These are phyloP conservation scores for Hydropotes inermis DNA, from an alignment of 2,113 vertebrate species.

Conservation along the genomic window DNA sequence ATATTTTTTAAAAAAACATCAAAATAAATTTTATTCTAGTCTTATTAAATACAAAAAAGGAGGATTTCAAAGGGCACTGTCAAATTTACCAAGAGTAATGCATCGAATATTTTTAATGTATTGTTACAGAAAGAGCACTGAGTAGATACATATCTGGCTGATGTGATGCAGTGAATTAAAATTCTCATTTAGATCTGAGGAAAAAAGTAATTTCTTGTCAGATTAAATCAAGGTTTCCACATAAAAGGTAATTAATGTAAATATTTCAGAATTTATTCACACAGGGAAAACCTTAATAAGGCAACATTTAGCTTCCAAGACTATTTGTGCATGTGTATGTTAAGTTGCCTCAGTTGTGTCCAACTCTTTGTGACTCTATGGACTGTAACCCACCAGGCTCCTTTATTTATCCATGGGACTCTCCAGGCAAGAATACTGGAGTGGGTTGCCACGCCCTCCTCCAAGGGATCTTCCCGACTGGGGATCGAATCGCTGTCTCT, in stretches of 20 bases:
- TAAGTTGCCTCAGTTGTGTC: background rate
- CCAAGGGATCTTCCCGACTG: background rate
- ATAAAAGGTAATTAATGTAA: background rate
- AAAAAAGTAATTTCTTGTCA: background rate
- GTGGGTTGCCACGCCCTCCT: background rate
- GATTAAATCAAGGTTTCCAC: background rate
- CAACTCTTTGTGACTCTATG: background rate
- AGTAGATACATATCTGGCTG: background rate
- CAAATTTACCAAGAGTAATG: background rate
- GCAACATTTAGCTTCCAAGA: background rate
- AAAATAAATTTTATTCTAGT: background rate
- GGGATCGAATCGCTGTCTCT: accelerated
- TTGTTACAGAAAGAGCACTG: background rate
- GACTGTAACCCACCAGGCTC: background rate
- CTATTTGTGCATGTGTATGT: background rate
- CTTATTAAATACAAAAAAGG: background rate
- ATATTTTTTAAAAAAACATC: background rate
- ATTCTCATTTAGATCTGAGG: background rate
- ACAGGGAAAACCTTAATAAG: background rate
- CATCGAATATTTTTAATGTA: background rate
- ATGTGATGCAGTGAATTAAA: background rate
- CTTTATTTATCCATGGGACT: background rate
- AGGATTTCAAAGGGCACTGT: background rate
- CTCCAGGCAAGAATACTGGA: background rate
- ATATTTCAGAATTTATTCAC: background rate